phyloP scores from a whole-genome alignment of 2,797 vertebrate species.

The Rhinophrynus dorsalis region DNA sequence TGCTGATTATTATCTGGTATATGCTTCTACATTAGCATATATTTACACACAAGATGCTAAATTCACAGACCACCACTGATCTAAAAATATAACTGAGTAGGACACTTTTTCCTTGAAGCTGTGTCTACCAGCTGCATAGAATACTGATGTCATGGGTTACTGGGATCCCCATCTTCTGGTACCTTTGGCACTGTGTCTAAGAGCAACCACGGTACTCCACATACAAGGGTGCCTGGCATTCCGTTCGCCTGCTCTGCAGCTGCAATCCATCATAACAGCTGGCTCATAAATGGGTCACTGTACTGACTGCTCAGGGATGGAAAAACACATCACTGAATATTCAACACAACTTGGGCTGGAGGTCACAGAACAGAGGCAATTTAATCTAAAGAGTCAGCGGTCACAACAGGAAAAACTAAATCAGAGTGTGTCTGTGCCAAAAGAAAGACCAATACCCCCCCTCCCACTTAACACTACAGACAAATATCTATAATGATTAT shows the following conservation, averaged over 20 bases:
- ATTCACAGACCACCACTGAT: too few relatives aligned
- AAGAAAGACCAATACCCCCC: background rate
- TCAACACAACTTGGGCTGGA: slow-evolving; percentile 44
- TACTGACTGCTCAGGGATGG: slow-evolving; percentile 53
- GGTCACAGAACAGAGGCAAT: slow-evolving; percentile 50
- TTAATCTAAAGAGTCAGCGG: slow-evolving; percentile 50
- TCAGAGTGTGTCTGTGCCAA: slow-evolving; percentile 25
- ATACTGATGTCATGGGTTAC: slow-evolving; percentile 50
- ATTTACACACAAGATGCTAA: too few relatives aligned
- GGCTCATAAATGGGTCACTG: slow-evolving; percentile 62
- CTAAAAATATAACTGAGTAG: too few relatives aligned
- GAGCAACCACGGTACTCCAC: slow-evolving; percentile 50
- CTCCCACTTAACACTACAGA: too few relatives aligned
- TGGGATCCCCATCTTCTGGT: slow-evolving; percentile 49
- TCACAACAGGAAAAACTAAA: slow-evolving; percentile 48
- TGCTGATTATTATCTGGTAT: too few relatives aligned
- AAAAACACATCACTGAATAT: slow-evolving; percentile 58
- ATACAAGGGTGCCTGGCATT: slow-evolving; percentile 59
- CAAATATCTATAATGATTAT: background rate
- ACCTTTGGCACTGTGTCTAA: slow-evolving; percentile 31
- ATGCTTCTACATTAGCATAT: too few relatives aligned
- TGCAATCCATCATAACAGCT: slow-evolving; percentile 63
- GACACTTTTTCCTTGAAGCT: slow-evolving; percentile 12
- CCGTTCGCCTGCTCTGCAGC: slow-evolving; percentile 60
- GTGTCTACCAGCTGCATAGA: slow-evolving; percentile 51